Percentiles rank a stretch among this genome's conserved stretches.
These are phyloP conservation scores for Babyrousa celebensis DNA, from an alignment of 2,797 vertebrate genomes.

Conservation along the genomic window DNA sequence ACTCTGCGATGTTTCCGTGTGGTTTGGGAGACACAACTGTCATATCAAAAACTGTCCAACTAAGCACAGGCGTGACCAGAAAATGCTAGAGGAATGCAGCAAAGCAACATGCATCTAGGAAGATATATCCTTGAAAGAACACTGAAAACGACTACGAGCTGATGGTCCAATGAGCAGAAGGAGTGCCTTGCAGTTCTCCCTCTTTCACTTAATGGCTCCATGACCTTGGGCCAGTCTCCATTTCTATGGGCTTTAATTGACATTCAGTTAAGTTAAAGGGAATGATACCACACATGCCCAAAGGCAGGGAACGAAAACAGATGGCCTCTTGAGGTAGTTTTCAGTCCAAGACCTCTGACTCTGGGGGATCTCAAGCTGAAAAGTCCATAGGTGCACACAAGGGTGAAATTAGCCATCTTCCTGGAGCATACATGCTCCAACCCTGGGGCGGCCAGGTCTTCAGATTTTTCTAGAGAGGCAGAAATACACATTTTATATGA, in stretches of 20 bases:
- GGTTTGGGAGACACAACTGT: neutral
- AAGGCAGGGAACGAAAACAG: constrained; percentile 41
- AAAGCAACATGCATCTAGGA: neutral
- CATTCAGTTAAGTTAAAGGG: constrained; percentile 63
- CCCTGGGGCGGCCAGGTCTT: constrained; percentile 1
- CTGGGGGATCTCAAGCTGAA: neutral
- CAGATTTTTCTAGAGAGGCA: constrained; percentile 61
- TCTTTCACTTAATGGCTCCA: constrained; percentile 21
- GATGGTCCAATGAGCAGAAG: constrained; percentile 62
- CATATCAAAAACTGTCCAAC: constrained; percentile 23
- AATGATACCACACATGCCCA: neutral
- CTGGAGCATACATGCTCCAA: neutral
- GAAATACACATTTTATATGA: constrained; percentile 61
- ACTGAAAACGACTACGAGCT: neutral
- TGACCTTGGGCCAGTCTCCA: constrained; percentile 37
- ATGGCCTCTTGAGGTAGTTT: constrained; percentile 37
- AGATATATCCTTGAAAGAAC: constrained; percentile 46
- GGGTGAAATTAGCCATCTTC: neutral
- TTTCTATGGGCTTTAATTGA: constrained; percentile 36
- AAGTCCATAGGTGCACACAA: constrained; percentile 14
- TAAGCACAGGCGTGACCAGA: neutral
- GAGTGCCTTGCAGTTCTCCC: neutral
- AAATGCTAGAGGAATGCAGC: constrained; percentile 52
- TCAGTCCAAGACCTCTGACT: constrained; percentile 39
- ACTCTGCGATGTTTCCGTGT: neutral